Conservation (phyloP, 2,113 vertebrate genomes). For the Nanger granti region DNA sequence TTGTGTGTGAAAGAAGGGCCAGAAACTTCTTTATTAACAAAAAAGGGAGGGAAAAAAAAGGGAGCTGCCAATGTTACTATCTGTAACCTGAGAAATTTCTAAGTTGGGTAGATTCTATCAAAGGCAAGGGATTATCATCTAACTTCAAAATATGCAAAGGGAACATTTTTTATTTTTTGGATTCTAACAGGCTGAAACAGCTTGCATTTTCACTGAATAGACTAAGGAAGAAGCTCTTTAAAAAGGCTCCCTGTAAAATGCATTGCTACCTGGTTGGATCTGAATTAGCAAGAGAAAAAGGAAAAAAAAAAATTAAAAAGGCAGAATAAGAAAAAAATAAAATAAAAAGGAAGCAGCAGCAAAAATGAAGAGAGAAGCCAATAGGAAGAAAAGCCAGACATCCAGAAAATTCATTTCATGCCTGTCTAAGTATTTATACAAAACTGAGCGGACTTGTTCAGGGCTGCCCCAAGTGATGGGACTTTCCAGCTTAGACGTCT, state of each 20-base stretch:
- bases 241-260: conserved; percentile 51
- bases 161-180: not conserved
- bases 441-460: conserved; percentile 7
- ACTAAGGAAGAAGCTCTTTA: not conserved
- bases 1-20: not conserved
- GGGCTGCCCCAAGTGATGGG: not conserved
- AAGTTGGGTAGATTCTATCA: not conserved
- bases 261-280: conserved; percentile 43
- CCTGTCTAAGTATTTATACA: conserved; percentile 52
- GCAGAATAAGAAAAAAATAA: not conserved
- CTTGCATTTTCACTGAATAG: conserved; percentile 5
- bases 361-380: conserved; percentile 55
- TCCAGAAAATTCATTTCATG: conserved; percentile 60
- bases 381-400: conserved; percentile 51
- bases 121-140: conserved; percentile 10
- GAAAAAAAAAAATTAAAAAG: not conserved
- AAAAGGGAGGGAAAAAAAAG: not conserved
- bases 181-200: not conserved
- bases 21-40: conserved; percentile 4
- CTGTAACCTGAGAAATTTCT: conserved; percentile 2
- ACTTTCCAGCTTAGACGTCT: not conserved
- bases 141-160: conserved; percentile 14
- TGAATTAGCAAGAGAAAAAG: conserved; percentile 20
- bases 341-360: conserved; percentile 13
- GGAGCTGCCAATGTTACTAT: not conserved